phyloP scores from a whole-genome alignment of 2,888 invertebrate genomes.

The Dynastes grantii region DNA sequence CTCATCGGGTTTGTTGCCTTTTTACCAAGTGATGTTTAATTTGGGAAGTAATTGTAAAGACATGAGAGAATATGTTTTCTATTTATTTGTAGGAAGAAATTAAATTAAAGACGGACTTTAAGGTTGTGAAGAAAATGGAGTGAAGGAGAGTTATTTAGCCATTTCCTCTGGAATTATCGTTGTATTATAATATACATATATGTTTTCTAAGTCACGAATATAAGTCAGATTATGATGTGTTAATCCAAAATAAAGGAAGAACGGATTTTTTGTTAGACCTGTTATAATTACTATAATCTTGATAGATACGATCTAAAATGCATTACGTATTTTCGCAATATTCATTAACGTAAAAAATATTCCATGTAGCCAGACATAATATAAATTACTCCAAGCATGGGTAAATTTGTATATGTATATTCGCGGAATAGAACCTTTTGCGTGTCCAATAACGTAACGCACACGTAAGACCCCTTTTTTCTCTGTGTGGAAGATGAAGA shows the following conservation, averaged over 20 bases:
- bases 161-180: too few relatives aligned
- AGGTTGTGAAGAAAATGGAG: too few relatives aligned
- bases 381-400: constrained; percentile 11
- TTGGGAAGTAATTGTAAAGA: too few relatives aligned
- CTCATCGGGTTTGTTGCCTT: too few relatives aligned
- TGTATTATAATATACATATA: too few relatives aligned
- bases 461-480: constrained; percentile 30
- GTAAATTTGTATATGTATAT: constrained; percentile 14
- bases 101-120: too few relatives aligned
- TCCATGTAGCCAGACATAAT: background rate
- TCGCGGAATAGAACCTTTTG: constrained; percentile 28
- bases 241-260: background rate
- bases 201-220: too few relatives aligned
- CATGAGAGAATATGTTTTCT: too few relatives aligned
- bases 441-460: constrained; percentile 45
- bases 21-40: too few relatives aligned
- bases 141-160: too few relatives aligned
- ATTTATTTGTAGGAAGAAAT: too few relatives aligned
- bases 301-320: background rate
- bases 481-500: constrained; percentile 48
- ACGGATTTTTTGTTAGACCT: background rate
- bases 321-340: background rate
- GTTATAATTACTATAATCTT: constrained; percentile 3
- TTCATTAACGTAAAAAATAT: constrained; percentile 17
- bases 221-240: too few relatives aligned